Evolutionary conservation across 2,888 invertebrate genomes (phyloP).

Genomic region (Tachina lurida): DNA sequence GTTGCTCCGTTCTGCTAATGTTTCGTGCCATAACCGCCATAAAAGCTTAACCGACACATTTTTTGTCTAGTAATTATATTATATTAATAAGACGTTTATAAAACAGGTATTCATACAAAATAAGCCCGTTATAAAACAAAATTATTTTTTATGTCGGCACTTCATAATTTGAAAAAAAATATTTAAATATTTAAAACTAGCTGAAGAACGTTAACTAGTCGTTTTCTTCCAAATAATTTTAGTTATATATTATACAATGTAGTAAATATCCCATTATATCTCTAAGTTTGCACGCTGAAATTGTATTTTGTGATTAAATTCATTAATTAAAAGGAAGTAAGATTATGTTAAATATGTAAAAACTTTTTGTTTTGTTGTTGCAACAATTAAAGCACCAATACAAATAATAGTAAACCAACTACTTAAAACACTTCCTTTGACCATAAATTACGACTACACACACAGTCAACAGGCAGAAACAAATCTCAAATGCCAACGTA

Average conservation of each 20-base stretch:
- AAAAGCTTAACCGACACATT: too few relatives aligned
- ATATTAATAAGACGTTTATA: too few relatives aligned
- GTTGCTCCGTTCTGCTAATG: too few relatives aligned
- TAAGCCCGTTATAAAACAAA: too few relatives aligned
- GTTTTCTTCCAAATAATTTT: background rate
- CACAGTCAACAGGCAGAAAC: background rate
- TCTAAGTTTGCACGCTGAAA: background rate
- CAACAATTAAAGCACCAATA: slow-evolving; percentile 10
- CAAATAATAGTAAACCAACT: slow-evolving; percentile 16
- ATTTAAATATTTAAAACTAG: background rate
- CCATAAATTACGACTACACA: slow-evolving; percentile 59
- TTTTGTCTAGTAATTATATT: too few relatives aligned
- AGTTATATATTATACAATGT: background rate
- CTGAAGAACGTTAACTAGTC: background rate
- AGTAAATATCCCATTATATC: background rate
- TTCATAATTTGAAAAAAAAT: background rate
- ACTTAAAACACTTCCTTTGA: slow-evolving; percentile 60
- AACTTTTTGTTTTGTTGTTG: background rate
- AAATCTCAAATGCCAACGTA: background rate
- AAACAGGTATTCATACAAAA: too few relatives aligned
- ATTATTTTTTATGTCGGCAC: too few relatives aligned
- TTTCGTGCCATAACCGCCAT: too few relatives aligned
- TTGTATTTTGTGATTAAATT: slow-evolving; percentile 23
- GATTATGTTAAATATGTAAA: slow-evolving; percentile 35
- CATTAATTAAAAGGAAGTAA: slow-evolving; percentile 58